Conservation (phyloP, 2,113 vertebrate genomes). For the Callorhinus ursinus region DNA sequence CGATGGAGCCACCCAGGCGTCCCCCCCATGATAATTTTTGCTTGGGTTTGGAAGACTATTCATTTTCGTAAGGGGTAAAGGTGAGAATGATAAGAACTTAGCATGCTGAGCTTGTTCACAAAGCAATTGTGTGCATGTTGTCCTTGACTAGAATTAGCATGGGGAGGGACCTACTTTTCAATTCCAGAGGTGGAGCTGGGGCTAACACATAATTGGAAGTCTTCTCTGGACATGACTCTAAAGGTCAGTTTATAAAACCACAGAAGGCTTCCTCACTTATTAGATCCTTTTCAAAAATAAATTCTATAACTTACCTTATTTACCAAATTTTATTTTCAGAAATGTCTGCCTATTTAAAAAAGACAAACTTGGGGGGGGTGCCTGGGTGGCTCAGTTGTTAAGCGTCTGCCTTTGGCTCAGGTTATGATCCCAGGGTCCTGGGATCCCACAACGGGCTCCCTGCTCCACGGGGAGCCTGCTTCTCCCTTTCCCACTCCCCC, state of each 20-base stretch:
- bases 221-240: not conserved
- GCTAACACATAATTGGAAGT: not conserved
- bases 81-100: not conserved
- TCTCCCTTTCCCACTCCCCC: too few species aligned
- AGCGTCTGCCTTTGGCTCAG: too few species aligned
- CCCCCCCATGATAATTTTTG: not conserved
- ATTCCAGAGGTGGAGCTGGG: not conserved
- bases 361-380: not conserved
- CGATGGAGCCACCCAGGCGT: not conserved
- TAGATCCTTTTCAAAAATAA: conserved; percentile 21
- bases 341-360: conserved; percentile 32
- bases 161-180: not conserved
- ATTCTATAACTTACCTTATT: not conserved
- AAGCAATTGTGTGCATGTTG: not conserved
- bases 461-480: too few species aligned
- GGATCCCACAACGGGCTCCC: too few species aligned
- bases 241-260: not conserved
- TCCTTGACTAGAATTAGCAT: not conserved
- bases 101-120: not conserved
- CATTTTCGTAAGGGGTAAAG: not conserved
- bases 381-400: too few species aligned
- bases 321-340: conserved; percentile 13
- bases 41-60: not conserved
- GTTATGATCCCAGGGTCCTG: too few species aligned
- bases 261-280: not conserved